phyloP scores from a whole-genome alignment of 2,888 invertebrate genomes.

The Tetheella fluctuosa region DNA sequence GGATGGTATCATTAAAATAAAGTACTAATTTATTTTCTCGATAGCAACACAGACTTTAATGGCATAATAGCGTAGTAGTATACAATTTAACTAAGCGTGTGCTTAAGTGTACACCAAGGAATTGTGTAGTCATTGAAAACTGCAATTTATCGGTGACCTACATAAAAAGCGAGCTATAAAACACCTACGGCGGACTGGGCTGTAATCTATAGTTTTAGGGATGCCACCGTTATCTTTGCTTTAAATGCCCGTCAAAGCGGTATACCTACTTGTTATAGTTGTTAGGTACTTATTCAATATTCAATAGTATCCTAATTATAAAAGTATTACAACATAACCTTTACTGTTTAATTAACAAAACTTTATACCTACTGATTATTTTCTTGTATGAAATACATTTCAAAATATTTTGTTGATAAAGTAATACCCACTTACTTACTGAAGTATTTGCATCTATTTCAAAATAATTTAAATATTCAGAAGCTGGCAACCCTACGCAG shows the following conservation, averaged over 20 bases:
- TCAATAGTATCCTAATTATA: too few species aligned
- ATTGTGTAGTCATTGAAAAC: constrained; percentile 24
- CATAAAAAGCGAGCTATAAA: constrained; percentile 41
- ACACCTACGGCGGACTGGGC: constrained; percentile 32
- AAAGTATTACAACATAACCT: too few species aligned
- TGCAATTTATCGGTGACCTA: constrained; percentile 45
- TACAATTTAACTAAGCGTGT: constrained; percentile 6
- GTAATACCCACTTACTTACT: too few species aligned
- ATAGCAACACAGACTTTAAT: constrained; percentile 7
- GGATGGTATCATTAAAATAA: not conserved
- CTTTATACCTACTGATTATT: too few species aligned
- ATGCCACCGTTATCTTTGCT: not conserved
- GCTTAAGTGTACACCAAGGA: constrained; percentile 9
- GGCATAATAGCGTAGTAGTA: not conserved
- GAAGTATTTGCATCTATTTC: too few species aligned
- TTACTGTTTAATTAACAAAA: too few species aligned
- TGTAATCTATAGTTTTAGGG: not conserved
- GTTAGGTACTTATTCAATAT: too few species aligned
- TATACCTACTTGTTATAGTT: too few species aligned
- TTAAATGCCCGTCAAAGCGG: not conserved
- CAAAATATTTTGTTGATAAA: too few species aligned
- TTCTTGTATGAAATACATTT: too few species aligned
- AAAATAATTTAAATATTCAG: too few species aligned
- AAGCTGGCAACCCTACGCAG: constrained; percentile 18
- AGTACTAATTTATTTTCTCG: constrained; percentile 3